Base-by-base conservation (phyloP, 1,140 invertebrate genomes). In the Drosophila arizonae region DNA sequence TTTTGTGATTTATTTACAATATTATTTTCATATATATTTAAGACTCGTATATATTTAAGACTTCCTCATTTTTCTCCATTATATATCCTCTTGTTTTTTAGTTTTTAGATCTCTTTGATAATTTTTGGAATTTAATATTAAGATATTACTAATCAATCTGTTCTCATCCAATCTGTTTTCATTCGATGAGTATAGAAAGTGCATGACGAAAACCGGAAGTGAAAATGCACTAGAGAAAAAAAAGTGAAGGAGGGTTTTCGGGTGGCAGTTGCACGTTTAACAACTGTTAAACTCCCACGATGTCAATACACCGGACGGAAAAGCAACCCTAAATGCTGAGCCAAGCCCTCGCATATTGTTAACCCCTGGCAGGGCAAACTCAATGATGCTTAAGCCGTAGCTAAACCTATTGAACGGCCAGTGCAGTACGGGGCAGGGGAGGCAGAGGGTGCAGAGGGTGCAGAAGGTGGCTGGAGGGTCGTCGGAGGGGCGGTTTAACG, bases 201-300 rank as follows among this genome's bases (percentile, higher is more conserved):
- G 26, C n/a, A 58, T n/a, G 54, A 43, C 36, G 21, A 43, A 65
- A 48, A 60, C 48, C 69, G 56, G 60, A 65, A 63, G 76, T 57
- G 58, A 52, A 78, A 82, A 71, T 82, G 63, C 60, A 75, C 43
- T 64, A 43, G 10, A n/a, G 21, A 17, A 55, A n/a, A 56, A 17
- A 11, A 36, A 13, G 24, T 39, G 36, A 11, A 39, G 52, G n/a
- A 46, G 33, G 55, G 11, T 11, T 2, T 17, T n/a, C 4, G 36
- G 24, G 15, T 3, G 58, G 15, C 24, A 50, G 58, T 36, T 26
- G 39, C 26, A 24, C 21, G 21, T 0, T 1, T 24, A 43, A 58
- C 84, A 84, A 74, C 68, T 87, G 82, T 57, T 39, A 67, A 74
- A 84, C 79, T 87, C 82, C 76, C 82, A 87, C 82, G 80, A 71